Evolutionary conservation across 2,113 vertebrate species (phyloP), one percentile per base, ranked within the genome.

Genomic region (Salvelinus sp.): DNA sequence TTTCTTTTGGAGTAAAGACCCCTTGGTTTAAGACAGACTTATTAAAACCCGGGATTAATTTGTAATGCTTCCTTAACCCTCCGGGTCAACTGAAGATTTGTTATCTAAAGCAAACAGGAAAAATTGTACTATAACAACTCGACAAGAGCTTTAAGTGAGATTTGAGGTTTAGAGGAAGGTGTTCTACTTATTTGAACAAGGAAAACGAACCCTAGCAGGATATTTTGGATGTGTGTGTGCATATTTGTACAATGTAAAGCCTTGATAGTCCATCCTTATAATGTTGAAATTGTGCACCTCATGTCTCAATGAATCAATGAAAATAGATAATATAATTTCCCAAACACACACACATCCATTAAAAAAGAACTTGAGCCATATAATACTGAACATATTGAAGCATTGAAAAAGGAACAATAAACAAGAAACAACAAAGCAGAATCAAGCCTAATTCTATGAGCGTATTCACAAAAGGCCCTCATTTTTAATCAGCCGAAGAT

Each of bases 1-100:
- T 83, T 84, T 80, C 85, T 69, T 87, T 84, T 78, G 1, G 71
- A 83, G 83, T 91, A 94, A 93, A 94, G 93, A 96, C 94, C 94
- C 94, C 93, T 54, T 90, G 94, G 95, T 95, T 95, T 96, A 97
- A 95, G 95, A 95, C 94, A 88, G 95, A 95, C 94, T 97, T 98
- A 97, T 97, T 97, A 97, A 97, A 97, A 95, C 50, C 95, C 93
- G 90, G 95, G 95, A 97, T 97, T 97, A 95, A 98, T 97, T 96
- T 97, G 95, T 97, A 95, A 97, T 96, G 96, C 94, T 96, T 93
- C 87, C 83, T 83, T 90, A 89, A 91, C 88, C 89, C 83, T 90
- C 82, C 88, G 93, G 95, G 94, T 94, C 95, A 95, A 94, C 94
- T 92, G 91, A 90, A 92, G 93, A 93, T 96, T 94, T 96, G 90